phyloP scores from a whole-genome alignment of 2,888 invertebrate species.

The Eupithecia subumbrata region DNA sequence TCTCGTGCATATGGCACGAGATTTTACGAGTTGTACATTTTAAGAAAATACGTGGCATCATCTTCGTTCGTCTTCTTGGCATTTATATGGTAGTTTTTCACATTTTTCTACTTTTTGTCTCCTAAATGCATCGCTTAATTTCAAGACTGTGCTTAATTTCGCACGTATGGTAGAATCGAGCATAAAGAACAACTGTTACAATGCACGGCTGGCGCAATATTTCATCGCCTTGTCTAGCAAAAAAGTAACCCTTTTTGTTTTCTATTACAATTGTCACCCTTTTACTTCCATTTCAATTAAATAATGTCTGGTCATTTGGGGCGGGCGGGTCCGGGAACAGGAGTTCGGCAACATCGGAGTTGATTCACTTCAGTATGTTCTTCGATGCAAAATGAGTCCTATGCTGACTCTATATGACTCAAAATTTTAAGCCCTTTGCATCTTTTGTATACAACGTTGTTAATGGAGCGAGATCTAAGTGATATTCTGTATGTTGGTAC shows the following conservation, averaged over 20 bases:
- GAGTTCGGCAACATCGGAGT: conserved; percentile 10
- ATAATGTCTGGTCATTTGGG: conserved; percentile 85
- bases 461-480: background rate
- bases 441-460: background rate
- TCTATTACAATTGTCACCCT: conserved; percentile 84
- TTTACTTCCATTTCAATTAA: conserved; percentile 83
- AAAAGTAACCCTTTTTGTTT: conserved; percentile 80
- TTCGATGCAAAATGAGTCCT: conserved; percentile 20
- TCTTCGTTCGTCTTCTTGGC: background rate
- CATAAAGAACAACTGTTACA: conserved; percentile 79
- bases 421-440: background rate
- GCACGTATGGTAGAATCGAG: conserved; percentile 40
- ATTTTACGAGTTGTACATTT: too few relatives aligned
- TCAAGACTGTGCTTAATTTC: conserved; percentile 31
- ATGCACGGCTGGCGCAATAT: conserved; percentile 81
- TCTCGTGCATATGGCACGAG: too few relatives aligned
- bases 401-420: background rate
- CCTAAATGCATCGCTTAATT: background rate
- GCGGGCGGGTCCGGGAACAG: conserved; percentile 54
- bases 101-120: background rate
- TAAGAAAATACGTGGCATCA: background rate
- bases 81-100: background rate
- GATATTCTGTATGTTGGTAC: background rate
- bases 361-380: conserved; percentile 3
- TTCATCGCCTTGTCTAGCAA: conserved; percentile 74